A percentile compares a stretch with the other conserved stretches of the same genome.
Conservation (phyloP, 1,140 invertebrate genomes). For the Metopolophium dirhodum region DNA sequence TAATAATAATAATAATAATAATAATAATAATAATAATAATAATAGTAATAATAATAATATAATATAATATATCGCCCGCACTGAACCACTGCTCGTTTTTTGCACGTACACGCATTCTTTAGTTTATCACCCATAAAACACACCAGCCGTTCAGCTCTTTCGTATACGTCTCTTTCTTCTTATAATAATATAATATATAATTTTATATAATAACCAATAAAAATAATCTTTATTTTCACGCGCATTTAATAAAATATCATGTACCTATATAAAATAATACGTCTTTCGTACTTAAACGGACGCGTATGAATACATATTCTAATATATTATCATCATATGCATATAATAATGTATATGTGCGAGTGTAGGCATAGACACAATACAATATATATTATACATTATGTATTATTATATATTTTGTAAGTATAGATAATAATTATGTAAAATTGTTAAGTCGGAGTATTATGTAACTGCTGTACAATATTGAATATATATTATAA, state of each 20-base stretch:
- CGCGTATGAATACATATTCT: not conserved
- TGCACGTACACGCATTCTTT: constrained; percentile 14
- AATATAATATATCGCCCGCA: not conserved
- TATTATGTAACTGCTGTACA: too few species aligned
- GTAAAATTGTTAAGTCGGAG: too few species aligned
- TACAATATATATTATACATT: too few species aligned
- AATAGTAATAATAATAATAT: not conserved
- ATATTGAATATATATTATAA: too few species aligned
- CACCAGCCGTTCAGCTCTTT: not conserved
- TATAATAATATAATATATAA: not conserved
- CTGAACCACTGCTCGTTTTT: not conserved
- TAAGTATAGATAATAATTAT: too few species aligned
- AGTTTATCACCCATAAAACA: constrained; percentile 28
- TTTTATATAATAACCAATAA: not conserved
- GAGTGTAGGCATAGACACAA: too few species aligned
- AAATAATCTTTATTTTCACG: constrained; percentile 15
- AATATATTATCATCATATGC: not conserved
- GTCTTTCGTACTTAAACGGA: not conserved
- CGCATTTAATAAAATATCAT: not conserved
- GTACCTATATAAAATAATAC: not conserved
- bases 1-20: too few species aligned
- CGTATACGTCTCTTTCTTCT: not conserved
- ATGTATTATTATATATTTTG: too few species aligned
- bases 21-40: too few species aligned
- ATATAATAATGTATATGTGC: not conserved